phyloP scores from a whole-genome alignment of 2,888 invertebrate genomes.

The Atethmia centrago region DNA sequence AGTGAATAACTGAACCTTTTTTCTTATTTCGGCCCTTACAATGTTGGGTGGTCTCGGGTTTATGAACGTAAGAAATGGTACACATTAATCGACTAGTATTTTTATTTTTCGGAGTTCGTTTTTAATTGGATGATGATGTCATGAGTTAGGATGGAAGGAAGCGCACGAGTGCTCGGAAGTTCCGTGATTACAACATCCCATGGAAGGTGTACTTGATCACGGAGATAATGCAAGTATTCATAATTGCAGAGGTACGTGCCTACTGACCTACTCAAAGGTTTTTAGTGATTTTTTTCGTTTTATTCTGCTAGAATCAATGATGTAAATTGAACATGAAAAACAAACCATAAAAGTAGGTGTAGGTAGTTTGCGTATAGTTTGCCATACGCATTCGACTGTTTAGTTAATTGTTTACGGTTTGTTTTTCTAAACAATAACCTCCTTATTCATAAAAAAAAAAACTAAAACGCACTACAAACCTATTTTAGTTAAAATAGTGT shows the following conservation, averaged over 20 bases:
- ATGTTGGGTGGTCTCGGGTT: conserved; percentile 73
- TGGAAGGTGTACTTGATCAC: conserved; percentile 28
- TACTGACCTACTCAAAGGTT: background rate
- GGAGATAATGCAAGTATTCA: conserved; percentile 15
- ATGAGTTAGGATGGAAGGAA: conserved; percentile 61
- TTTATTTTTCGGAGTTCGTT: conserved; percentile 29
- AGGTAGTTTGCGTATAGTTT: no score
- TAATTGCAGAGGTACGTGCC: background rate
- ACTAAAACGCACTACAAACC: no score
- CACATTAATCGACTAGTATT: conserved; percentile 46
- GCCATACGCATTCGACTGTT: background rate
- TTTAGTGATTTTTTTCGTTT: background rate
- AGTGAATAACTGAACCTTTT: conserved; percentile 65
- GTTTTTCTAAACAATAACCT: conserved; percentile 8
- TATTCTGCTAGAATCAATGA: background rate
- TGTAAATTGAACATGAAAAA: background rate
- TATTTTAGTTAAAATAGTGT: no score
- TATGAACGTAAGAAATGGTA: conserved; percentile 58
- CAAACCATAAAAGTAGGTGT: no score
- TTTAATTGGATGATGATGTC: conserved; percentile 51
- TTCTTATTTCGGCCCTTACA: conserved; percentile 66
- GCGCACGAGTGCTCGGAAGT: conserved; percentile 63
- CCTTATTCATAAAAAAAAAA: no score
- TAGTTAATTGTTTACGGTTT: background rate
- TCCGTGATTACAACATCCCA: conserved; percentile 63